Base-by-base conservation (phyloP, 2,113 vertebrate genomes). In the Sciurus niger region DNA sequence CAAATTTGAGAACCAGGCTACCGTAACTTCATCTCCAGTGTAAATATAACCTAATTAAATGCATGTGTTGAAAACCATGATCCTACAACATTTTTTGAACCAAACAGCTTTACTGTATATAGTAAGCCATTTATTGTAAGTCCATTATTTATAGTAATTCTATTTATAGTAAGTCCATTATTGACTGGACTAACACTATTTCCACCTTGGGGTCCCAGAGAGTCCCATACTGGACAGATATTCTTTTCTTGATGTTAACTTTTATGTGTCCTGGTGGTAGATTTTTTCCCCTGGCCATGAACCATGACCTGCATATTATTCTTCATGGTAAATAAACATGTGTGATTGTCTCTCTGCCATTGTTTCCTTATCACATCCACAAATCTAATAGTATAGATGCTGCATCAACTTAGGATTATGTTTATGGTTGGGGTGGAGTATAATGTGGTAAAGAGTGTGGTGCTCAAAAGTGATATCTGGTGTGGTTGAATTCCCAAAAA, bases 101-200 rank as follows among this genome's bases (percentile, higher is more conserved):
- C 28, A 53, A 43, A 24, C 30, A 43, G 22, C 4, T 82, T 73
- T 92, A 43, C 24, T 74, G 5, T 80, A 72, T 17, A 72, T 0
- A 24, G 32, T n/a, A 16, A 37, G 8, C 18, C 32, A 72, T 79
- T 30, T 72, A 40, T 40, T 40, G 40, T 40, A 40, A 40, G 40
- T 40, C 40, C 40, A 40, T 40, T 40, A 40, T 40, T 40, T 40
- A 40, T 40, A 40, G 40, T 40, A 40, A 40, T 2, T 40, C 40
- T 4, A 40, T 40, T 40, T 40, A 40, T 40, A 40, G 40, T 40
- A 40, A 40, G 40, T 40, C 40, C 4, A 10, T 48, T 74, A 83
- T 1, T 37, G 17, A 8, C 4, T 70, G 10, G 0, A 13, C 12
- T 25, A 37, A 78, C 17, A 22, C 0, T 4, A 18, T 63, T 43